Evolutionary conservation across 2,888 invertebrate species (phyloP).

Genomic region (Pasiphila rectangulata): DNA sequence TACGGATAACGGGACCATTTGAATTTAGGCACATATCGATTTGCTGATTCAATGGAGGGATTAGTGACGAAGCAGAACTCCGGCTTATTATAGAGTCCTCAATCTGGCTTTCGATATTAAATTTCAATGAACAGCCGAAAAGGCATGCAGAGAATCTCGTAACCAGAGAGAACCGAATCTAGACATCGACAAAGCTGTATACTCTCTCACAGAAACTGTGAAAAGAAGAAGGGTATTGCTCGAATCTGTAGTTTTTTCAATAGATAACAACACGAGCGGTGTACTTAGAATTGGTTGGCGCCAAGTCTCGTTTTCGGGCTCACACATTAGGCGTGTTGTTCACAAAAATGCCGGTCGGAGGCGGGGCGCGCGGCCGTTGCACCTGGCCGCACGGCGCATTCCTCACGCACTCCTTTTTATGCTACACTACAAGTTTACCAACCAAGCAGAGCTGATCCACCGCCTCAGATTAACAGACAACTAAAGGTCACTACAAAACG

Average conservation of each 20-base stretch:
- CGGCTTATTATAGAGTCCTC: slow-evolving; percentile 2
- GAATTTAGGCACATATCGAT: slow-evolving; percentile 53
- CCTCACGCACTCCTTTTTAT: slow-evolving; percentile 79
- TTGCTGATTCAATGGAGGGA: slow-evolving; percentile 39
- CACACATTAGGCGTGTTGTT: slow-evolving; percentile 60
- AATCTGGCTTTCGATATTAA: neutral
- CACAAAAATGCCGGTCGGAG: slow-evolving; percentile 71
- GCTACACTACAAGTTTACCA: slow-evolving; percentile 64
- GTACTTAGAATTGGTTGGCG: slow-evolving; percentile 38
- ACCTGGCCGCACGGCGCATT: slow-evolving; percentile 76
- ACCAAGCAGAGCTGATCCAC: slow-evolving; percentile 54
- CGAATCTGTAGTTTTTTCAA: neutral
- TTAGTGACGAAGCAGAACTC: slow-evolving; percentile 37
- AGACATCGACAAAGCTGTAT: too few relatives aligned
- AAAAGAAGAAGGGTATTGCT: neutral
- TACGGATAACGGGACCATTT: slow-evolving; percentile 66
- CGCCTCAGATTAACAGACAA: slow-evolving; percentile 42
- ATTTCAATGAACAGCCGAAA: neutral
- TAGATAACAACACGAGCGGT: slow-evolving; percentile 14
- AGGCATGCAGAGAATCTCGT: too few relatives aligned
- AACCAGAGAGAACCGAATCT: too few relatives aligned
- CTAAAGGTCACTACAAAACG: slow-evolving; percentile 44
- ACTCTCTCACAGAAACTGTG: neutral
- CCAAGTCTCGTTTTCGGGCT: slow-evolving; percentile 51
- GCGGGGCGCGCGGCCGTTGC: slow-evolving; percentile 74